Evolutionary conservation across 1,140 invertebrate genomes (phyloP), one percentile per base, ranked within the genome.

Genomic region (Arion vulgaris): DNA sequence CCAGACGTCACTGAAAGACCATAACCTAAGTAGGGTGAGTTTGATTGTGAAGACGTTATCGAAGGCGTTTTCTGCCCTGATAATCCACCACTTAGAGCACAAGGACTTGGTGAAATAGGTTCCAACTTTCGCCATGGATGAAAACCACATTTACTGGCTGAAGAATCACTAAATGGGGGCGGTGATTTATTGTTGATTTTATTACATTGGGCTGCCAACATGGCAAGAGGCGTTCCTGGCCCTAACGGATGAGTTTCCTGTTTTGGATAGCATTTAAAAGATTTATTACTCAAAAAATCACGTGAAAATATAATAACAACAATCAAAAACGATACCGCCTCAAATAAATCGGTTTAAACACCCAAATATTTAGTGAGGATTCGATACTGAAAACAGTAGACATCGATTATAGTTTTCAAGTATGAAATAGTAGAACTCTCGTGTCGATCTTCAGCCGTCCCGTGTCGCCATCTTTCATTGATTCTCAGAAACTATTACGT

Each of bases 181-280:
- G 97, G 97, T 9, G 97, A 97, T 81, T 96, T 97, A 93, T 98
- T 98, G 86, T 96, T 97, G 83, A 99, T 94, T 93, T 99, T 99
- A 94, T 98, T 99, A 93, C 98, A 99, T 93, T 99, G 98, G 7
- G 98, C 98, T 74, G 98, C 97, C 86, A 99, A 93, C 97, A 99
- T 98, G 81, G 97, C 97, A 90, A 99, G 92, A 11, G 97, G 97
- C 80, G 97, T 98, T 19, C 85, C 85, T 28, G 96, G 96, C 82
- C 97, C 95, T 83, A 98, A 93, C 88, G 96, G 96, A 82, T 97
- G 96, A 92, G 98, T 97, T 93, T 98, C 97, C 97, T 98, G 95
- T 17, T 45, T 45, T 45, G 41, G 15, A 45, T 45, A 45, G 15
- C 41, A 45, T 7, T 5, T 7, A 45, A 7, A 45, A 5, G 15